These are phyloP conservation scores for Dendroctonus valens DNA, from an alignment of 1,140 invertebrate genomes.

Conservation along the genomic window DNA sequence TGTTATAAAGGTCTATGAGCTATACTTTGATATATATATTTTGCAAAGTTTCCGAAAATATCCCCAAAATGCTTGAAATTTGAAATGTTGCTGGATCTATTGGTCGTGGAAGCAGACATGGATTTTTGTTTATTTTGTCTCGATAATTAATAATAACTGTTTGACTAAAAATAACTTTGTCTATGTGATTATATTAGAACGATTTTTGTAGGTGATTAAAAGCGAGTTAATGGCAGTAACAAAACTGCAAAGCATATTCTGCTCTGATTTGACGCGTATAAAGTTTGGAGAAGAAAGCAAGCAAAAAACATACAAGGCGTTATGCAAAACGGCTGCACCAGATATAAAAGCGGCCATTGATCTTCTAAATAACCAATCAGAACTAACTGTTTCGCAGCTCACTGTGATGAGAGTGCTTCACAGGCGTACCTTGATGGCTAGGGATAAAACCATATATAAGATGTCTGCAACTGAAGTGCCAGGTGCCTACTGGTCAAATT, in stretches of 20 bases:
- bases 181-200: no score
- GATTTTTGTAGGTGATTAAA: constrained; percentile 57
- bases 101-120: no score
- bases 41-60: no score
- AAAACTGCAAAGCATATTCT: constrained; percentile 64
- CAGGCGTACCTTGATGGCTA: constrained; percentile 66
- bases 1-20: no score
- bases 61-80: no score
- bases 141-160: no score
- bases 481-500: constrained; percentile 40
- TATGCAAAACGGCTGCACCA: constrained; percentile 62
- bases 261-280: constrained; percentile 66
- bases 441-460: constrained; percentile 63
- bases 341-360: constrained; percentile 57
- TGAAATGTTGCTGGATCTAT: no score
- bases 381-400: constrained; percentile 58
- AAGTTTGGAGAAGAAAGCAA: constrained; percentile 87
- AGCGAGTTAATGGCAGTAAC: constrained; percentile 62
- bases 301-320: constrained; percentile 77
- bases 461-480: constrained; percentile 56
- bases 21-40: no score
- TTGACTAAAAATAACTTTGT: no score
- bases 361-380: constrained; percentile 48
- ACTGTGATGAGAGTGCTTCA: constrained; percentile 86
- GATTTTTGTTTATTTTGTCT: no score